Evolutionary conservation across 2,888 invertebrate species (phyloP), one percentile per base, ranked within the genome.

Genomic region (Acrobasis consociella): DNA sequence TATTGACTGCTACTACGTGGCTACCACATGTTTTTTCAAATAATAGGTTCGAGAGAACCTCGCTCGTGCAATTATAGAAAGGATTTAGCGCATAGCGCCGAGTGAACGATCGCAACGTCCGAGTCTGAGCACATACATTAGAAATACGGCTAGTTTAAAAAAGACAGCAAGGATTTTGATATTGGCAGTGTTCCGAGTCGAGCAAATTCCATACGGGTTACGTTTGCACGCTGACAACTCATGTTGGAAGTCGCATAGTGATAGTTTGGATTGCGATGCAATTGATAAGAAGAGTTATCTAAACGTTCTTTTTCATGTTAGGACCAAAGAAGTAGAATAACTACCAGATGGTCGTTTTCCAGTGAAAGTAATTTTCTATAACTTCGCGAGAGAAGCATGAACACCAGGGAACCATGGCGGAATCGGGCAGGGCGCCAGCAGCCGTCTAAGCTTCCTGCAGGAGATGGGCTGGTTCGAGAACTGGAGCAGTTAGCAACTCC

Each of bases 111-210:
- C 49, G 37, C 53, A 62, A 42, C n/a, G 55, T 16, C 15, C 46
- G 62, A 62, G 55, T 49, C 46, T 49, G 60, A 60, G 56, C 56
- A 66, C 49, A 69, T 66, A 69, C 65, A 66, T 62, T 55, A 62
- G 55, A 49, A 62, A 62, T 62, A 69, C 67, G 66, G 69, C 72
- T 73, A 72, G 77, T 75, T 69, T 72, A 62, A 73, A 72, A 76
- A 69, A 71, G 67, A 68, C 68, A 66, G 64, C 60, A 55, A 55
- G 62, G 62, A 62, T 55, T 62, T 49, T 63, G 65, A 64, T 72
- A 74, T 82, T 86, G 85, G 85, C 85, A 81, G 65, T 62, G 74
- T 72, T 82, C 86, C 86, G 79, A 83, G 77, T 76, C 77, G 76
- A 73, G 70, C 77, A 78, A 70, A 72, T 73, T 73, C 72, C 70